Evolutionary conservation across 1,140 invertebrate species (phyloP), one percentile per base, ranked within the genome.

Genomic region (Hestina assimilis): DNA sequence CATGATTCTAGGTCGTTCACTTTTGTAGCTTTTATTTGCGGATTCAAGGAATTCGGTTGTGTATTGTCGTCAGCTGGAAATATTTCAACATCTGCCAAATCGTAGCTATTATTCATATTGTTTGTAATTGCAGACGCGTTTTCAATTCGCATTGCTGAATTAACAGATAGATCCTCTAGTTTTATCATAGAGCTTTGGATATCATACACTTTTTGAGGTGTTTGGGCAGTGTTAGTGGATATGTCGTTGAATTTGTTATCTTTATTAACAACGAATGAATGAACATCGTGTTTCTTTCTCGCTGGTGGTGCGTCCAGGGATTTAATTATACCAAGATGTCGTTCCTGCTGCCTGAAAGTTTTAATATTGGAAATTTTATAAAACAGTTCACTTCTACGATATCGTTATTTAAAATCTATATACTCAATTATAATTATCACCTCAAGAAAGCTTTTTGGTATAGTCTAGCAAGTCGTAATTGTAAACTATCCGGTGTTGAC

Each of bases 261-360:
- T 61, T 81, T 79, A 52, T 86, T 85, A 8, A 85, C 69, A 45
- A 77, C 55, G 35, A 88, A 88, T 0, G 85, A 88, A 62, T 86
- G 85, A 2, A 88, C 85, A 19, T 88, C 85, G 14, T 88, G 85
- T 70, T 88, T 88, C 57, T 85, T 87, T 41, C 85, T 73, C 15
- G 79, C 47, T 15, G 79, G 74, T 8, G 79, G 73, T 35, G 83
- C 81, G 45, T 87, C 83, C 62, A 88, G 50, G 28, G 85, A 87
- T 55, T 89, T 86, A 23, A 89, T 87, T 33, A 94, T 91, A 5
- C 93, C 93, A 17, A 94, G 86, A 75, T 94, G 93, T 38, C 86
- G 83, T 69, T 93, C 92, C 87, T 94, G 93, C 75, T 94, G 93
- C 65, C 93, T 93, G 76, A 20, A 90, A 88, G 1, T n/a, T 31